A percentile compares a stretch with the other conserved stretches of the same genome.
phyloP scores from a whole-genome alignment of 1,140 invertebrate genomes.

The Phymorhynchus buccinoides region DNA sequence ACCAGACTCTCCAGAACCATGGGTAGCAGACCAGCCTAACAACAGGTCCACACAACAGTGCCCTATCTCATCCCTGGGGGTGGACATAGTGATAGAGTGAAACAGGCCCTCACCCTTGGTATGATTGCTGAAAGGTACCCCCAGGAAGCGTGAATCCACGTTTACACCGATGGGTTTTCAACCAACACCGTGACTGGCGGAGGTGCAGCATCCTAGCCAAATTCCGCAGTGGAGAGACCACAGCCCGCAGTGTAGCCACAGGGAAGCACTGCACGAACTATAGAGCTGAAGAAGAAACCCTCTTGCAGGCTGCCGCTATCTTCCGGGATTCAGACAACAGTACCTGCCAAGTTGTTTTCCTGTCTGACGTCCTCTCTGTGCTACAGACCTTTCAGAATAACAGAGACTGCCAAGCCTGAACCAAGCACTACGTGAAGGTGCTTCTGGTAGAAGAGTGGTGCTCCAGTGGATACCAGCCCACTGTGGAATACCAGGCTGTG shows the following conservation, averaged over 20 bases:
- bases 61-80: background rate
- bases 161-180: too few relatives aligned
- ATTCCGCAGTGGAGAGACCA: background rate
- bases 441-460: background rate
- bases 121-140: too few relatives aligned
- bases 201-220: background rate
- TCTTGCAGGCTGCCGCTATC: background rate
- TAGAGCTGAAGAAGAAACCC: background rate
- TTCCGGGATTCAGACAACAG: background rate
- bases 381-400: background rate
- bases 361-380: background rate
- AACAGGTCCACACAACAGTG: background rate
- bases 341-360: background rate
- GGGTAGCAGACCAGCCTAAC: too few relatives aligned
- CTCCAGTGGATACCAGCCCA: background rate
- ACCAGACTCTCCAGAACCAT: background rate
- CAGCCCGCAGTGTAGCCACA: background rate
- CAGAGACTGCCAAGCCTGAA: background rate
- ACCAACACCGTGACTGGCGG: background rate
- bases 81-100: background rate
- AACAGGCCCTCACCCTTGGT: too few relatives aligned
- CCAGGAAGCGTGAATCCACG: too few relatives aligned
- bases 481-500: background rate
- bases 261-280: conserved; percentile 3
- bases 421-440: background rate